Evolutionary conservation across 2,888 invertebrate genomes (phyloP), one percentile per base, ranked within the genome.

Genomic region (Orthosia cruda): DNA sequence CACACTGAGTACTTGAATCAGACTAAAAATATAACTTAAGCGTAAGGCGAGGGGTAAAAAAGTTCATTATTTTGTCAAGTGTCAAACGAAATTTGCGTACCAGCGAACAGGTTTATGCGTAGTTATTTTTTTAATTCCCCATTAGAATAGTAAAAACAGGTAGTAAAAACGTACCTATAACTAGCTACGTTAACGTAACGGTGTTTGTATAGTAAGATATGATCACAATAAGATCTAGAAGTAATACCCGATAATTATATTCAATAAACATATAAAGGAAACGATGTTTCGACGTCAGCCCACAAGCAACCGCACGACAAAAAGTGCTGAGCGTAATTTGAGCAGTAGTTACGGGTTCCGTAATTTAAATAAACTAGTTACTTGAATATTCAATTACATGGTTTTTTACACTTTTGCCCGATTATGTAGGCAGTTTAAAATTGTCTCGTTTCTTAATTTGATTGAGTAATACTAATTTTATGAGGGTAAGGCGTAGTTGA

Each of bases 221-320:
- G 68, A 70, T 74, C 69, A 75, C 83, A 81, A 88, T 84, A 59
- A 79, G 75, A 77, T 84, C 67, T 72, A 80, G 76, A 79, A 76
- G 79, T 82, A 84, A 85, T 83, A 87, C 73, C 86, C 80, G 83
- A 87, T 91, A 89, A 91, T 92, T 91, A 89, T 84, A 86, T 87
- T 87, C 87, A 90, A 90, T 90, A 91, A 92, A 90, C 87, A 90
- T 87, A 84, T 86, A 87, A 88, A 88, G 88, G 89, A 88, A 89
- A 87, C 82, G 83, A 68, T 82, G 83, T 88, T 81, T 80, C 70
- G 75, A 72, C 74, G 81, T 80, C 80, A 71, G 83, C 68, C 83
- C 65, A 76, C 83, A 74, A 73, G 58, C 18, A 69, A 77, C 85
- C 71, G 32, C 55, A 59, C n/a, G 23, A 66, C 74, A 85, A 87